Conservation (phyloP, 1,140 invertebrate species). For the Drosophila nigrodunni region DNA sequence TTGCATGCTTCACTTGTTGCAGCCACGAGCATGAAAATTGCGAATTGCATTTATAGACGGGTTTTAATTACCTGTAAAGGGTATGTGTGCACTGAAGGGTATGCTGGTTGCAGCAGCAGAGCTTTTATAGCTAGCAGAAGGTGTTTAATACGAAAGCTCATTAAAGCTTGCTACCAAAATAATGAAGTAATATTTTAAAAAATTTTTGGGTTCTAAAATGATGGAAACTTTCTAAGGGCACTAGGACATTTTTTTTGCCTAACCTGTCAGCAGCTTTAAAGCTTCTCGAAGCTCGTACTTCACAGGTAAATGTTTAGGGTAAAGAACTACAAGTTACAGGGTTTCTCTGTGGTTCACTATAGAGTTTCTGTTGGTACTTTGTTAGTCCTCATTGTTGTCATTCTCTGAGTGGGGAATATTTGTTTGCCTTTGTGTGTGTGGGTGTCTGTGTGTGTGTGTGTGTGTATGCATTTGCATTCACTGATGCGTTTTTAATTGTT, state of each 20-base stretch:
- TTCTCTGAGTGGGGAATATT: background rate
- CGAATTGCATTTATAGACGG: conserved; percentile 41
- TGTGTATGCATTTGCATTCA: conserved; percentile 5
- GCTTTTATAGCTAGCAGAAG: too few relatives aligned
- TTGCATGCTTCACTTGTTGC: conserved; percentile 17
- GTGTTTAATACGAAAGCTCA: too few relatives aligned
- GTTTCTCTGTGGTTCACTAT: background rate
- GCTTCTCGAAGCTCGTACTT: too few relatives aligned
- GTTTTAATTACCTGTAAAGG: conserved; percentile 8
- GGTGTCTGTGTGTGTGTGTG: background rate
- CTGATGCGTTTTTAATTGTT: conserved; percentile 76
- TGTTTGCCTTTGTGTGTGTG: conserved; percentile 1
- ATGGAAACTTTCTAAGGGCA: too few relatives aligned
- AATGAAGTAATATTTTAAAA: too few relatives aligned
- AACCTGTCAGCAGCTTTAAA: too few relatives aligned
- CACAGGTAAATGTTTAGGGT: too few relatives aligned
- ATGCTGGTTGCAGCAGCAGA: background rate
- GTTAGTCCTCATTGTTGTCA: background rate
- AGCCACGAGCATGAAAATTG: conserved; percentile 4
- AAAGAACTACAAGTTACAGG: background rate
- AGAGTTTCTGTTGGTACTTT: background rate
- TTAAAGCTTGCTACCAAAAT: too few relatives aligned
- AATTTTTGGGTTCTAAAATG: too few relatives aligned
- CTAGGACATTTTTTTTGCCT: too few relatives aligned
- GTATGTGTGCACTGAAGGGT: background rate